Evolutionary conservation across 2,888 invertebrate genomes (phyloP).

Genomic region (Eristalinus sepulchralis): DNA sequence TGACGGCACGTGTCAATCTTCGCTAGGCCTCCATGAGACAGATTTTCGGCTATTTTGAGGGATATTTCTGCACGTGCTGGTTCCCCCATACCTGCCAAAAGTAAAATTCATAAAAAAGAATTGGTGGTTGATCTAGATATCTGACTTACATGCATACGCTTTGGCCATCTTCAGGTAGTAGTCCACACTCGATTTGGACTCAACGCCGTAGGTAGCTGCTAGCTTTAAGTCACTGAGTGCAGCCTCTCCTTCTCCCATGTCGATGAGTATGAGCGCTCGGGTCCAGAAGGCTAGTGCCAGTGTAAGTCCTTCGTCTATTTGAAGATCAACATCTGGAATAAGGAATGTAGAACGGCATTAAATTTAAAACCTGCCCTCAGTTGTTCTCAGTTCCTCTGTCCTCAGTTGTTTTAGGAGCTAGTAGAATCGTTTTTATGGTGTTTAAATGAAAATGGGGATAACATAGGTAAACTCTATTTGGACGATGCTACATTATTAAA

Average conservation of each 20-base stretch:
- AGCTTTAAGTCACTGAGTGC: constrained; percentile 87
- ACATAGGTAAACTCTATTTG: too few species aligned
- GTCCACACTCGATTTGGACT: constrained; percentile 84
- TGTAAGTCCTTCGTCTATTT: constrained; percentile 84
- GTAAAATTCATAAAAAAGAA: constrained; percentile 74
- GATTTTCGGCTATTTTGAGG: constrained; percentile 84
- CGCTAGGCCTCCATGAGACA: constrained; percentile 82
- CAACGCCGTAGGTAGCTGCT: constrained; percentile 85
- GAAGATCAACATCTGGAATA: constrained; percentile 80
- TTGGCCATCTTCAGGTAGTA: constrained; percentile 87
- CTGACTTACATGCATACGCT: constrained; percentile 82
- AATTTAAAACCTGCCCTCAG: too few species aligned
- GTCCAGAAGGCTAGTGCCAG: constrained; percentile 86
- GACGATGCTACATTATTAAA: not conserved
- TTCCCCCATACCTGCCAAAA: constrained; percentile 83
- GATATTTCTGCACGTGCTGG: constrained; percentile 85
- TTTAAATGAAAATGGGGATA: too few species aligned
- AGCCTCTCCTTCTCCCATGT: constrained; percentile 82
- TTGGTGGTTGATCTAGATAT: too few species aligned
- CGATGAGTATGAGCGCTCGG: constrained; percentile 85
- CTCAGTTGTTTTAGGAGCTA: too few species aligned
- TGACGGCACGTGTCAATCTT: constrained; percentile 80
- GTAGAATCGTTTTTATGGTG: too few species aligned
- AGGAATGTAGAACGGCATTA: not conserved
- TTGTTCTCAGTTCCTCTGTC: too few species aligned